Conservation (phyloP, 2,113 vertebrate genomes). For the Siniperca chuatsi region DNA sequence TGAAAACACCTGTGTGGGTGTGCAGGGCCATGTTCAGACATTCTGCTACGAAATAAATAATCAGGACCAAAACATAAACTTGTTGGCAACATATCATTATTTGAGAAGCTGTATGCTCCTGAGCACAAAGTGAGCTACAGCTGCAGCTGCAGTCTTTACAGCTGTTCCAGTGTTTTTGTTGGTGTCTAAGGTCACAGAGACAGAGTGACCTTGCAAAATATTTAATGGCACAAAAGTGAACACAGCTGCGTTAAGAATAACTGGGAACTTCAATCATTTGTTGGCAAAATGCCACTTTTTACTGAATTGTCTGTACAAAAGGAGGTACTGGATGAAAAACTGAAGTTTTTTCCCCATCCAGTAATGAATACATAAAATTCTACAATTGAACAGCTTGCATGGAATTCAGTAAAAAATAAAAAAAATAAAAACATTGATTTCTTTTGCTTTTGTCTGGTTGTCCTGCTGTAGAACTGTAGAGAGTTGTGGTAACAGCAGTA, state of each 20-base stretch:
- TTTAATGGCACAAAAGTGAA: conserved; percentile 38
- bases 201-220: conserved; percentile 5
- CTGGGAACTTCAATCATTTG: not conserved
- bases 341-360: not conserved
- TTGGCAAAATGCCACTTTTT: conserved; percentile 13
- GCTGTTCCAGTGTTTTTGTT: conserved; percentile 24
- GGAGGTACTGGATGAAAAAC: not conserved
- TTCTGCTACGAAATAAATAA: not conserved
- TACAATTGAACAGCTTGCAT: not conserved
- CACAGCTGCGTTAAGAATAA: conserved; percentile 20
- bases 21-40: not conserved
- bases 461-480: not conserved
- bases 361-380: not conserved
- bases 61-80: not conserved
- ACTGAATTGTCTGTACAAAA: not conserved
- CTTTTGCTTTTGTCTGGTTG: not conserved
- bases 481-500: not conserved
- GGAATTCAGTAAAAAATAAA: not conserved
- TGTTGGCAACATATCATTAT: not conserved
- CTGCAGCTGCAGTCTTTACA: conserved; percentile 14
- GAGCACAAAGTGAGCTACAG: not conserved
- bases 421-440: not conserved
- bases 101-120: not conserved
- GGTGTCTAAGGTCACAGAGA: conserved; percentile 3
- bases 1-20: no score